phyloP scores from a whole-genome alignment of 2,797 vertebrate genomes.

The Eospalax fontanierii region DNA sequence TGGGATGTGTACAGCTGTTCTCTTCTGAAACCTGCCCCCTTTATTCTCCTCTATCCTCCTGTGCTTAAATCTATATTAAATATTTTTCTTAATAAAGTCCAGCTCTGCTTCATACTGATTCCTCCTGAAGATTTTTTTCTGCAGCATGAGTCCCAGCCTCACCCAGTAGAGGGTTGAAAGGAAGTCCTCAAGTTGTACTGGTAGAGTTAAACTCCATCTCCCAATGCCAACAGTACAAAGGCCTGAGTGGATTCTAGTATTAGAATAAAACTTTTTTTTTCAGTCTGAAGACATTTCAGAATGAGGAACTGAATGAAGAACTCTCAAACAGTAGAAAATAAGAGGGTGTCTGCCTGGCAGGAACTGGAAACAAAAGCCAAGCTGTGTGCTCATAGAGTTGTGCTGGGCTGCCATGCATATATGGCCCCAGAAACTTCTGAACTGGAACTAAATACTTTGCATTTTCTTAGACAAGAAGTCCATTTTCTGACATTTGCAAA shows the following conservation, averaged over 20 bases:
- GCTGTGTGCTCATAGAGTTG: not conserved
- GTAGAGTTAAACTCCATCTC: not conserved
- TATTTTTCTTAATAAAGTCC: not conserved
- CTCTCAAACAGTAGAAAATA: not conserved
- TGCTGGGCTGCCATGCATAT: not conserved
- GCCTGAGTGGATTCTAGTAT: not conserved
- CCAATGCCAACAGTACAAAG: not conserved
- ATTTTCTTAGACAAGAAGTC: slow-evolving; percentile 34
- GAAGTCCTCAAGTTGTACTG: no score
- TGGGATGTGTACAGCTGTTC: not conserved
- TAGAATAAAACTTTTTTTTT: not conserved
- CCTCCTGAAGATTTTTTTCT: not conserved
- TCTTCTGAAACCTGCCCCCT: not conserved
- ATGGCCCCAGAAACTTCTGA: not conserved
- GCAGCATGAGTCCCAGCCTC: not conserved
- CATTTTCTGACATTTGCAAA: not conserved
- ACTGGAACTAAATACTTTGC: slow-evolving; percentile 2
- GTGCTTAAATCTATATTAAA: not conserved
- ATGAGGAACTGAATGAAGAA: not conserved
- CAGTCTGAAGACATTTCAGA: not conserved
- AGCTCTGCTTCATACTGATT: not conserved
- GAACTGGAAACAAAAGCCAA: not conserved
- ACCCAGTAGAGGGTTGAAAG: not conserved
- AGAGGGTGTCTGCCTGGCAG: not conserved
- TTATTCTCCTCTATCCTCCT: no score